Conservation (phyloP, 1,140 invertebrate species). For the Harlomillsia oculata region DNA sequence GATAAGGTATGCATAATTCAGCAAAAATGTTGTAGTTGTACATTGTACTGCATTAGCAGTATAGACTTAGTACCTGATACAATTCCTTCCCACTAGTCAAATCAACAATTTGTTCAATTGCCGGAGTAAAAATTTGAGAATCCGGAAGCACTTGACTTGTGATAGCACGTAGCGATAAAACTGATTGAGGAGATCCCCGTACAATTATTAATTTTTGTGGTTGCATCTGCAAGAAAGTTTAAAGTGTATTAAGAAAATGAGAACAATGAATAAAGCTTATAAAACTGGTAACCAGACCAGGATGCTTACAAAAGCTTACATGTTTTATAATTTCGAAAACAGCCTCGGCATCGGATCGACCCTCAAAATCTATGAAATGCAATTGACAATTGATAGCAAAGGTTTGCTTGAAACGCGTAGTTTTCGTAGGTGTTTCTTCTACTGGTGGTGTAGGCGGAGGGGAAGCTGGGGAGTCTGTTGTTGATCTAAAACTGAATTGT, state of each 20-base stretch:
- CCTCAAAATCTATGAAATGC: constrained; percentile 96
- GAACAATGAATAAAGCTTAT: not conserved
- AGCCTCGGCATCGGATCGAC: constrained; percentile 93
- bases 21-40: not conserved
- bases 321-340: constrained; percentile 81
- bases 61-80: constrained; percentile 65
- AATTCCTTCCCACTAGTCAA: constrained; percentile 97
- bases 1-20: not conserved
- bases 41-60: not conserved
- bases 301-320: constrained; percentile 44
- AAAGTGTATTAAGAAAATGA: not conserved
- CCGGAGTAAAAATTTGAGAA: constrained; percentile 74
- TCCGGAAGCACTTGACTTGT: constrained; percentile 48
- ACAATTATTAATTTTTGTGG: constrained; percentile 71
- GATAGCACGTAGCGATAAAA: constrained; percentile 52
- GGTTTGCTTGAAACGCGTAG: constrained; percentile 62
- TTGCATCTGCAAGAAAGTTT: constrained; percentile 46
- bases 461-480: too few species aligned
- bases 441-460: constrained; percentile 2
- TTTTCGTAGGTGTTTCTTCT: constrained; percentile 77
- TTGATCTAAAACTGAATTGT: too few species aligned
- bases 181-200: constrained; percentile 53
- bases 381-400: constrained; percentile 76
- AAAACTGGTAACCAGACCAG: too few species aligned
- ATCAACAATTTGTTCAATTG: constrained; percentile 75